phyloP scores from a whole-genome alignment of 2,113 vertebrate species.

The Syrmaticus mikado region DNA sequence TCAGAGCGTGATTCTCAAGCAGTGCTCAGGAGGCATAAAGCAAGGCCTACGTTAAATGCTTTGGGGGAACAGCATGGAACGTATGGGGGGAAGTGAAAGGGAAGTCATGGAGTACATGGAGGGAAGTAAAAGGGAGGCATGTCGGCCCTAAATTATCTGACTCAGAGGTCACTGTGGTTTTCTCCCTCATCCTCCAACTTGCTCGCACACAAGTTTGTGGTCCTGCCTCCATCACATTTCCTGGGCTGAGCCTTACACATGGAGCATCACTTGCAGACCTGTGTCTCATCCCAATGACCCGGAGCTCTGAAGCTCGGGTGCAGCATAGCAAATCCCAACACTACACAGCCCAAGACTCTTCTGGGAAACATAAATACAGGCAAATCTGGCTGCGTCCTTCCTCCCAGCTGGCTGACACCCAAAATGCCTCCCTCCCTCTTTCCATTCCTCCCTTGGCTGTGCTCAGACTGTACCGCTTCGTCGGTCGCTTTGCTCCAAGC shows the following conservation, averaged over 20 bases:
- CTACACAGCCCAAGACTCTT: neutral
- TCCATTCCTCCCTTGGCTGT: neutral
- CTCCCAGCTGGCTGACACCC: neutral
- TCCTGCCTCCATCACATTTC: neutral
- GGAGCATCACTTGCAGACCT: neutral
- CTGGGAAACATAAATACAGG: neutral
- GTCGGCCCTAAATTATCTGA: neutral
- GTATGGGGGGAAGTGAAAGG: neutral
- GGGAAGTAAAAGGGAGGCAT: neutral
- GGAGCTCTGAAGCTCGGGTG: neutral
- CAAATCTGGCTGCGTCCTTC: neutral
- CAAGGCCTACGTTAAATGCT: neutral
- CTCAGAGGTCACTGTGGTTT: neutral
- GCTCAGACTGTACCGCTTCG: neutral
- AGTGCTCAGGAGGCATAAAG: rapidly evolving
- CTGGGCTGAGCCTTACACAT: rapidly evolving
- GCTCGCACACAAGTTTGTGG: rapidly evolving
- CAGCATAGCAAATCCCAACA: neutral
- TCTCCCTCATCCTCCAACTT: neutral
- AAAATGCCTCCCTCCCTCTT: neutral
- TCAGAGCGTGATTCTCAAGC: neutral
- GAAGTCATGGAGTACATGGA: neutral
- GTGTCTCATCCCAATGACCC: rapidly evolving
- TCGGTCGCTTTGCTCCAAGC: neutral
- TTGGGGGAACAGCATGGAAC: neutral